phyloP scores from a whole-genome alignment of 2,888 invertebrate genomes.

The Stictocephala bisonia region DNA sequence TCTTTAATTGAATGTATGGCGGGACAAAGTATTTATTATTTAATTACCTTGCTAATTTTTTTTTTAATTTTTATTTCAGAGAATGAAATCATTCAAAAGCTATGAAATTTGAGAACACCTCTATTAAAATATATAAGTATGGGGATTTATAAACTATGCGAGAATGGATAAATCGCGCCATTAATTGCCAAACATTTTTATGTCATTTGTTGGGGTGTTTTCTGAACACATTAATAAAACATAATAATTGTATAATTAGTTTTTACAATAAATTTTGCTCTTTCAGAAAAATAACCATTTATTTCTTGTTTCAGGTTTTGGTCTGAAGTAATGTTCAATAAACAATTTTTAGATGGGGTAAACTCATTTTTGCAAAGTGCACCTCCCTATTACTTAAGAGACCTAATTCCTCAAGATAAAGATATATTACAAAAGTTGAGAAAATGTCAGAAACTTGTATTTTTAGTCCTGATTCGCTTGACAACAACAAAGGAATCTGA shows the following conservation, averaged over 20 bases:
- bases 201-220: background rate
- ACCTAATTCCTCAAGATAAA: conserved; percentile 54
- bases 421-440: conserved; percentile 30
- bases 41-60: no score
- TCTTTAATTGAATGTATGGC: no score
- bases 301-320: conserved; percentile 74
- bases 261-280: background rate
- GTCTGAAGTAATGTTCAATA: conserved; percentile 73
- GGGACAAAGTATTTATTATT: no score
- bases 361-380: conserved; percentile 81
- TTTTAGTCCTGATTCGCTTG: conserved; percentile 80
- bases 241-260: background rate
- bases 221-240: background rate
- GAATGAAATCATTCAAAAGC: no score
- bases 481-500: conserved; percentile 82
- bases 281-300: background rate
- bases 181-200: background rate
- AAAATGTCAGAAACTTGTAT: conserved; percentile 68
- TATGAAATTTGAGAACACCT: no score
- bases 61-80: no score
- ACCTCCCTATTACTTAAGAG: conserved; percentile 73
- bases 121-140: no score
- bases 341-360: conserved; percentile 68
- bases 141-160: no score
- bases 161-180: background rate